Percentiles rank a stretch among this genome's conserved stretches.
Conservation (phyloP, 2,113 vertebrate species). For the Nanger granti region DNA sequence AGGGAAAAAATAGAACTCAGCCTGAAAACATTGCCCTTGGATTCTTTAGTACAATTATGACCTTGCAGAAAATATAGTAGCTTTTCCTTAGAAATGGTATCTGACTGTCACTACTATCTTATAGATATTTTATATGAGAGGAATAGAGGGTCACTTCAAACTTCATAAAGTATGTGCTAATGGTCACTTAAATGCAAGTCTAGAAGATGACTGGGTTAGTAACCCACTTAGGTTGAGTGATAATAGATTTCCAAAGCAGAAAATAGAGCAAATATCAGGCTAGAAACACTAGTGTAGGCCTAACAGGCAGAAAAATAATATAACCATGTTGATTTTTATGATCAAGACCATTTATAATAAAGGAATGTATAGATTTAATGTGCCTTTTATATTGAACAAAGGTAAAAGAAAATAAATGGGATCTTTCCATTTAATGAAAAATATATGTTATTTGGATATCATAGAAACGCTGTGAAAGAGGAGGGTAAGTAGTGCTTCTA, state of each 20-base stretch:
- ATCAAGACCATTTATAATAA: slow-evolving; percentile 41
- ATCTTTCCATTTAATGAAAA: background rate
- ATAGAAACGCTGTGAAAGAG: background rate
- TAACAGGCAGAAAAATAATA: slow-evolving; percentile 40
- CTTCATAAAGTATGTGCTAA: slow-evolving; percentile 59
- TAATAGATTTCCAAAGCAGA: slow-evolving; percentile 53
- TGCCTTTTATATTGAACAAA: slow-evolving; percentile 16
- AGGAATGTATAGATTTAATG: slow-evolving; percentile 23
- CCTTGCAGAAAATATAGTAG: slow-evolving; percentile 61
- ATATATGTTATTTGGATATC: background rate
- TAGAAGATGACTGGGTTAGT: slow-evolving; percentile 52
- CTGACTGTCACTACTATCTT: slow-evolving; percentile 61
- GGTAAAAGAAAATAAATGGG: slow-evolving; percentile 17
- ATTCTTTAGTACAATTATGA: slow-evolving; percentile 58
- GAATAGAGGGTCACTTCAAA: slow-evolving; percentile 60
- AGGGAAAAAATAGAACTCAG: slow-evolving; percentile 57
- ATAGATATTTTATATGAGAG: slow-evolving; percentile 60
- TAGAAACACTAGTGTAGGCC: slow-evolving; percentile 37
- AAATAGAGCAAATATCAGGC: slow-evolving; percentile 40
- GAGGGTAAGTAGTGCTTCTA: rapidly evolving
- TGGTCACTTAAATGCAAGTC: slow-evolving; percentile 57
- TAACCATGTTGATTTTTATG: slow-evolving; percentile 36
- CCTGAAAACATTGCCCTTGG: slow-evolving; percentile 65
- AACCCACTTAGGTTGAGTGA: slow-evolving; percentile 51
- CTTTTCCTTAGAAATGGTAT: slow-evolving; percentile 58